Percentiles rank a stretch among this genome's conserved stretches.
Evolutionary conservation across 2,113 vertebrate species (phyloP).

Genomic region (Pitta sordida): DNA sequence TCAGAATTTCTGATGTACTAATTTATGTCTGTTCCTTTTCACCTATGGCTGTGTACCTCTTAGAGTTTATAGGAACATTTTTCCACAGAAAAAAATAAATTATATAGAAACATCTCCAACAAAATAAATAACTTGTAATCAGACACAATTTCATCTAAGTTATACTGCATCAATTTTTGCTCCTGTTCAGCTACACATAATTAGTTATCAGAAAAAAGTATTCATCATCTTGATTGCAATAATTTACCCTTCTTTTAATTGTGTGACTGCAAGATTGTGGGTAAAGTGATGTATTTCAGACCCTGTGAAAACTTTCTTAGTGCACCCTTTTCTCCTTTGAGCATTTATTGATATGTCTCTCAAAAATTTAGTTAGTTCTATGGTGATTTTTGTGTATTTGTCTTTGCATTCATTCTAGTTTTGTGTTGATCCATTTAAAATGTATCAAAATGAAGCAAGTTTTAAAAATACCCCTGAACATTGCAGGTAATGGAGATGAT

Average conservation of each 20-base stretch:
- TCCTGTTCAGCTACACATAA: background rate
- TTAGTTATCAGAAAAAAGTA: conserved; percentile 13
- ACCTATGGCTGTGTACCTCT: background rate
- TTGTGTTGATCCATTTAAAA: background rate
- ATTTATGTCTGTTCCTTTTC: background rate
- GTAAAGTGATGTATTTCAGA: background rate
- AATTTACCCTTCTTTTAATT: conserved; percentile 2
- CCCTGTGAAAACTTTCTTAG: background rate
- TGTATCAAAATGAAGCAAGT: background rate
- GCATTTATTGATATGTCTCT: background rate
- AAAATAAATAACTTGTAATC: background rate
- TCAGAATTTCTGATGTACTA: background rate
- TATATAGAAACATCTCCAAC: background rate
- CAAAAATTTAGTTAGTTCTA: background rate
- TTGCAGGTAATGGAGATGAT: background rate
- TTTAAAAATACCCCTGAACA: background rate
- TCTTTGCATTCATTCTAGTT: background rate
- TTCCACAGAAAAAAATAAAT: background rate
- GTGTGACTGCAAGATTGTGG: background rate
- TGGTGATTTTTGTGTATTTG: background rate
- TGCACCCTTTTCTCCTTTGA: background rate
- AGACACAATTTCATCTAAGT: background rate
- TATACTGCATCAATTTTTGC: background rate
- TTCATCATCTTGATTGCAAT: conserved; percentile 24
- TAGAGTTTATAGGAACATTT: background rate